Evolutionary conservation across 2,888 invertebrate species (phyloP).

Genomic region (Ametastegia equiseti): DNA sequence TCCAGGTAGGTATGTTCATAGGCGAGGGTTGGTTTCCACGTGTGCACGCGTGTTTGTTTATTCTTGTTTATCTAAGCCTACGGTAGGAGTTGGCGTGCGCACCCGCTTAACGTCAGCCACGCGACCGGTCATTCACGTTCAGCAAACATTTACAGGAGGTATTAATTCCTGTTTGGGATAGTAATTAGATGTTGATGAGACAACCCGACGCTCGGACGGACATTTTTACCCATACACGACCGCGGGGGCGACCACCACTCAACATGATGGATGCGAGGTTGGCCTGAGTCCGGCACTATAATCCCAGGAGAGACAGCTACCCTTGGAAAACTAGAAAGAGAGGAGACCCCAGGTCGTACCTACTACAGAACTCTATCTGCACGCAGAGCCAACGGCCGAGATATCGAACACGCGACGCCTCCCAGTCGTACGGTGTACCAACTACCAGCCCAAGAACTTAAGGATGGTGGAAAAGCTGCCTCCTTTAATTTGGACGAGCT

Average conservation of each 20-base stretch:
- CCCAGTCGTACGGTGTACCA: conserved; percentile 8
- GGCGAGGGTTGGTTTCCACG: neutral
- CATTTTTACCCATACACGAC: conserved; percentile 6
- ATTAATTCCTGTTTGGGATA: conserved; percentile 42
- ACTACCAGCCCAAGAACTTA: conserved; percentile 7
- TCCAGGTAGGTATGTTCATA: neutral
- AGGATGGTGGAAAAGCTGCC: neutral
- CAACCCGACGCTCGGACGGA: neutral
- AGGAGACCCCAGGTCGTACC: neutral
- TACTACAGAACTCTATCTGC: neutral
- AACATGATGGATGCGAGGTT: conserved; percentile 45
- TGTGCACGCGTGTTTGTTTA: conserved; percentile 39
- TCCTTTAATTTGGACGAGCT: neutral
- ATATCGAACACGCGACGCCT: conserved; percentile 40
- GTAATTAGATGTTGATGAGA: conserved; percentile 47
- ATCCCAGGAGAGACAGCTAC: neutral
- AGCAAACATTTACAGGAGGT: conserved; percentile 39
- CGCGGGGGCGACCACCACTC: conserved; percentile 18
- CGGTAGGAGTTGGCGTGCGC: conserved; percentile 9
- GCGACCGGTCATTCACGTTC: conserved; percentile 44
- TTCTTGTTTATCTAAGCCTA: conserved; percentile 39
- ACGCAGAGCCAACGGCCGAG: conserved; percentile 2
- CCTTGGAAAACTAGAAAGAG: neutral
- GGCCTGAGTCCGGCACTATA: conserved; percentile 31
- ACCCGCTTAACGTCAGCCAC: conserved; percentile 39